Base-by-base conservation (phyloP, 2,888 invertebrate genomes). In the Drosophila monieri region DNA sequence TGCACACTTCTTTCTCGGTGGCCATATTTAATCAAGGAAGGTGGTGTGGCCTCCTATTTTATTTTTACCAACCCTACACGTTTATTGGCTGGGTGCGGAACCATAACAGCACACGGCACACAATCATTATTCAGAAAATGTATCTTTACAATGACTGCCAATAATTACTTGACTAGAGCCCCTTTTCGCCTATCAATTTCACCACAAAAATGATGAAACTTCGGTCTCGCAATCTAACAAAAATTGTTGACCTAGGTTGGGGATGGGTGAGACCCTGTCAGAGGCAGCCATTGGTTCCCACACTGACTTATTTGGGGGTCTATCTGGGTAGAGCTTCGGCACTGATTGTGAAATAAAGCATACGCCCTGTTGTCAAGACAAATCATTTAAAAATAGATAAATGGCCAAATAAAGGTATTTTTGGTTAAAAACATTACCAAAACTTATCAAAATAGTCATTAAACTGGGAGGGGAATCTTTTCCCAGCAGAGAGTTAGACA, bases 111-210 rank as follows among this genome's bases (percentile, higher is more conserved):
- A 58, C 83, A 79, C 77, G 77, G 77, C 76, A 62, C 80, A 15
- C 52, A 52, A 37, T 47, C 48, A 15, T 32, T 35, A 61, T 37
- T 43, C 30, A 30, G 14, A 1, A 27, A 15, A 51, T 43, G 25
- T 39, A 60, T 62, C 53, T 51, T 60, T 57, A 59, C 59, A 30
- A 48, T 61, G 47, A 46, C 35, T 64, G 57, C 12, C 60, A n/a
- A 35, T 52, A 27, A 51, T 30, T 48, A 51, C 4, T 35, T 23
- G 37, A 69, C 53, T 41, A 46, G 35, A 18, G 32, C n/a, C 15
- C 9, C 27, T 37, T 18, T 51, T 10, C 47, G n/a, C n/a, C 72
- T 71, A 84, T 84, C 76, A 81, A 78, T 73, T 80, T 80, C 81
- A 78, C 68, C 59, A 84, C 58, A n/a, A 10, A 41, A 30, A 6